Conservation (phyloP, 1,140 invertebrate species). For the Paramacrobiotus metropolitanus region DNA sequence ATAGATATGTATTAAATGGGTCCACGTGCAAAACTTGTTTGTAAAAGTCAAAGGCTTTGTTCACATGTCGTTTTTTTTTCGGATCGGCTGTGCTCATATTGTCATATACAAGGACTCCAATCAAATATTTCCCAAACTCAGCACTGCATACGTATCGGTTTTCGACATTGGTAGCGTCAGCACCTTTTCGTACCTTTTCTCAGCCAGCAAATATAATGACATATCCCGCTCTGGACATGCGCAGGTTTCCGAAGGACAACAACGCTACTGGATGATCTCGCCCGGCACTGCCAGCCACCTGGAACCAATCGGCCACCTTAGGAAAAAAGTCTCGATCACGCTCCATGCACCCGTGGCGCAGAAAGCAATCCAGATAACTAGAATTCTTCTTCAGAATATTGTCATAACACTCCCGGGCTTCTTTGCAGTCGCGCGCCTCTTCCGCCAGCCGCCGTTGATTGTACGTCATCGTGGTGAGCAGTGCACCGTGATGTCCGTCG, state of each 20-base stretch:
- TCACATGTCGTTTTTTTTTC: conserved; percentile 78
- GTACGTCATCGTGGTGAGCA: conserved; percentile 85
- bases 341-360: conserved; percentile 83
- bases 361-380: conserved; percentile 88
- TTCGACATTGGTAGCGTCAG: conserved; percentile 59
- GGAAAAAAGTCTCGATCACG: conserved; percentile 92
- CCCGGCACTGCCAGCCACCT: conserved; percentile 42
- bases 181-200: conserved; percentile 97
- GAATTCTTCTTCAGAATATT: conserved; percentile 76
- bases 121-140: conserved; percentile 95
- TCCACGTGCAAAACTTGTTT: conserved; percentile 77
- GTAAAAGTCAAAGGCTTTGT: conserved; percentile 74
- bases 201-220: conserved; percentile 84
- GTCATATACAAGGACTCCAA: conserved; percentile 83
- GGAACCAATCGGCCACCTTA: conserved; percentile 97
- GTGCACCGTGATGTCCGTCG: conserved; percentile 84
- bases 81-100: conserved; percentile 77
- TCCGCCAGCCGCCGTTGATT: conserved; percentile 84
- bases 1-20: conserved; percentile 89
- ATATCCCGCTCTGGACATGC: conserved; percentile 90
- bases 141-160: conserved; percentile 79
- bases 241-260: conserved; percentile 85
- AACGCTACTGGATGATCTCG: conserved; percentile 92
- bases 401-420: conserved; percentile 90
- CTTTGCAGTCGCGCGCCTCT: conserved; percentile 69